Percentiles rank a stretch among this genome's conserved stretches.
These are phyloP conservation scores for Daphoenositta chrysoptera DNA, from an alignment of 2,113 vertebrate genomes.

Conservation along the genomic window DNA sequence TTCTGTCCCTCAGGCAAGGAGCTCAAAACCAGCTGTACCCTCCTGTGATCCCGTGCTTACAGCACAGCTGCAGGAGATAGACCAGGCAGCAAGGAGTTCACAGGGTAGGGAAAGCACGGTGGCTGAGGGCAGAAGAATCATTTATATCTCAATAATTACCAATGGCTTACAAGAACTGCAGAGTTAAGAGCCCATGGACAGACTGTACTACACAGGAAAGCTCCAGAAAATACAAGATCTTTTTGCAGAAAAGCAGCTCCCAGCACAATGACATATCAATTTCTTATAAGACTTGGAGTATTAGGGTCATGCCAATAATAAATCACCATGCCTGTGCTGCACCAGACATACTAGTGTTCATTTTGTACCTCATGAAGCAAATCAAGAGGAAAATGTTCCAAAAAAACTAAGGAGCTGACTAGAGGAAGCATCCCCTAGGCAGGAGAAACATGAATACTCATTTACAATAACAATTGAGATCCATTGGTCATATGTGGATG, in stretches of 20 bases:
- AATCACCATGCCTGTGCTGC: background rate
- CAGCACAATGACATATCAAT: accelerated
- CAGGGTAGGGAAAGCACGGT: accelerated
- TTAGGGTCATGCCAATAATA: background rate
- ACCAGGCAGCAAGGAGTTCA: background rate
- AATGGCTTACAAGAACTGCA: background rate
- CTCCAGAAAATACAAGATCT: background rate
- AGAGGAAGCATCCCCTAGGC: background rate
- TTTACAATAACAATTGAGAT: background rate
- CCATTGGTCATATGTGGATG: accelerated
- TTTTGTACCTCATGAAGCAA: background rate
- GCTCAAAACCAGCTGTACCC: background rate
- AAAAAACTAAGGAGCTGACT: background rate
- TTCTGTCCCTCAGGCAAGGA: background rate
- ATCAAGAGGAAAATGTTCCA: background rate
- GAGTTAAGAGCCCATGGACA: background rate
- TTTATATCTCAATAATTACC: background rate
- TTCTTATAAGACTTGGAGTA: background rate
- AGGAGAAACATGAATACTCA: background rate
- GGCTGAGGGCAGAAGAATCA: background rate
- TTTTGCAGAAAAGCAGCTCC: background rate
- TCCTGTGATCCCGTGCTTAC: background rate
- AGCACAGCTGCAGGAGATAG: background rate
- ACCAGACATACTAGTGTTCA: background rate
- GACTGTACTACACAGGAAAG: background rate